phyloP scores from a whole-genome alignment of 2,113 vertebrate species.

The Propithecus coquereli region DNA sequence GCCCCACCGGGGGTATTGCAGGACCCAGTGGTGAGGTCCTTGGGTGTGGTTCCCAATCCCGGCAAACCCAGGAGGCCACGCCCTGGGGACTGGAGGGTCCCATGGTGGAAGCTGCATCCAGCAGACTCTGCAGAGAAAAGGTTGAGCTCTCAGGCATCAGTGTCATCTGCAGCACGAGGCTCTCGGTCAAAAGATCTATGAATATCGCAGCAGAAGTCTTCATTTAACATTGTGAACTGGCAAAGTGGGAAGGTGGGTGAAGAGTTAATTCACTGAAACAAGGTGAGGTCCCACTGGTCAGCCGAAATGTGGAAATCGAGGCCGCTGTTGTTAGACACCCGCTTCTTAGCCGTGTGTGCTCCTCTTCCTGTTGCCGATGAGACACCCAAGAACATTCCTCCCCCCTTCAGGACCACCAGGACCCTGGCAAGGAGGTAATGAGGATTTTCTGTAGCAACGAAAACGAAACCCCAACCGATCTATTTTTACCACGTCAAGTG shows the following conservation, averaged over 20 bases:
- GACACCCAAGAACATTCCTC: fast-evolving
- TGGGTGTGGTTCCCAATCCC: too few species aligned
- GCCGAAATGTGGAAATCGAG: neutral
- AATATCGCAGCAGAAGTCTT: neutral
- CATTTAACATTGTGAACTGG: fast-evolving
- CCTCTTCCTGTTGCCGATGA: neutral
- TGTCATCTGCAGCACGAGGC: too few species aligned
- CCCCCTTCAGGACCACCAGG: neutral
- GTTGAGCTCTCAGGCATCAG: neutral
- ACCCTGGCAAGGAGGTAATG: conserved; percentile 14
- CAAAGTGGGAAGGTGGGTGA: fast-evolving
- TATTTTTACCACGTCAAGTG: conserved; percentile 34
- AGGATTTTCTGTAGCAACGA: conserved; percentile 52
- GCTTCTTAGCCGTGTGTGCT: fast-evolving
- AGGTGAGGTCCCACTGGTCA: fast-evolving
- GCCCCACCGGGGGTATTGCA: fast-evolving
- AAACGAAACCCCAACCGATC: neutral
- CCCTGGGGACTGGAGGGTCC: neutral
- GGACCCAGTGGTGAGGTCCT: neutral
- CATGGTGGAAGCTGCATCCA: neutral
- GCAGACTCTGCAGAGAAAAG: neutral
- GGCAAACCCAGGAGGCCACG: too few species aligned
- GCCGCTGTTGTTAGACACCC: neutral
- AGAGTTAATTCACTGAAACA: neutral
- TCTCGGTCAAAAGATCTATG: too few species aligned